Evolutionary conservation across 2,888 invertebrate genomes (phyloP), one percentile per base, ranked within the genome.

Genomic region (Schizaphis graminum): DNA sequence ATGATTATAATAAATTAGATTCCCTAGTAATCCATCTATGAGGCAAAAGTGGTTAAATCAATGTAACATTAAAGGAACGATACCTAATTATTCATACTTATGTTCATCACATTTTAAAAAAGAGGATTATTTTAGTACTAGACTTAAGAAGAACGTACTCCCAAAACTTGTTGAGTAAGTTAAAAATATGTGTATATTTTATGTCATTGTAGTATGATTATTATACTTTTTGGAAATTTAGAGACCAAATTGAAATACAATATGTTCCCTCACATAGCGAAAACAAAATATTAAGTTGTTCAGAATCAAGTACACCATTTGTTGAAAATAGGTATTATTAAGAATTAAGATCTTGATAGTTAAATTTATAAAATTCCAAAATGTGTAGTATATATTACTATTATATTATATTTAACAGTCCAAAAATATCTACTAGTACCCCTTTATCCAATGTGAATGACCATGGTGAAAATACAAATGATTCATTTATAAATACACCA

Each of bases 161-260:
- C 85, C 85, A 44, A 85, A 24, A 85, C 85, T 85, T 85, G 41
- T 44, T 85, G 44, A 44, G 85, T 85, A 44, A 85, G 85, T 84
- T 84, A 85, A 85, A 41, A 44, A 24, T 47, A 26, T 77, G 77
- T n/a, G 77, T 77, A 77, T n/a, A 77, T 16, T 77, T 77, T 35
- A 77, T 57, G 24, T 26, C 56, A 67, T 10, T n/a, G 26, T n/a
- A 67, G 26, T 67, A 67, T 67, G 21, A n/a, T n/a, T 10, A 1
- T n/a, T 67, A 67, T 11, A n/a, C 26, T 21, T 67, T n/a, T 67
- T 67, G 28, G 67, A 8, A n/a, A 67, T 67, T 67, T 67, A 67
- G 67, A 67, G n/a, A 67, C 67, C 28, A 67, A n/a, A 67, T 67
- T 67, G 67, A 67, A 67, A 67, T 67, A 67, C 13, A 84, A 84